Base-by-base conservation (phyloP, 2,113 vertebrate species). In the Crotalus helleri region DNA sequence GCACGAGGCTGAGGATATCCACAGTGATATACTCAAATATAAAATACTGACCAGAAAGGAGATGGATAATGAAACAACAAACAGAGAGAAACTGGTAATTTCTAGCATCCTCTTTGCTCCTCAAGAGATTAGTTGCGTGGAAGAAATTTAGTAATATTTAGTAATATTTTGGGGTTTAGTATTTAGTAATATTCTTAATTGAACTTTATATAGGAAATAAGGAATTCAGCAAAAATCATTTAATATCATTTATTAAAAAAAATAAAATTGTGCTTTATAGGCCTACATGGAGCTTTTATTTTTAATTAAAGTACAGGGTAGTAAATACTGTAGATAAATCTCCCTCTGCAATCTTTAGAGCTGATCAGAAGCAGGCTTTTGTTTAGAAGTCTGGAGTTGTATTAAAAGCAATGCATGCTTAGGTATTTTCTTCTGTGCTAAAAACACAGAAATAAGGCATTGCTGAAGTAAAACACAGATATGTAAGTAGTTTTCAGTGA, bases 131-230 rank as follows among this genome's bases (percentile, higher is more conserved):
- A 58, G 23, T 46, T 49, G 21, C 3, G 33, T 55, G 94, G 94
- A 24, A 86, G 55, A 90, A 53, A 8, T 51, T 92, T 94, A 92
- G 97, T 98, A 96, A 97, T 95, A 55, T 51, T 9, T 51, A 51
- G 49, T 51, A 51, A 51, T 51, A 51, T 51, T 51, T 51, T 51
- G 8, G 8, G 49, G 49, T 51, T 51, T 51, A 51, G 49, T 51
- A 51, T 51, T 51, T 51, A 51, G 49, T 51, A 51, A 69, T n/a
- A n/a, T 69, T 69, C 26, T 13, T n/a, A 69, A 12, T 2, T 69
- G 61, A 69, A n/a, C 61, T 69, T 69, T n/a, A 69, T 69, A 69
- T 12, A 69, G 29, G 11, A 10, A 1, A 29, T 61, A 39, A 39
- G 39, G 24, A 12, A 1, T 69, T n/a, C 29, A 69, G 61, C 29